Base-by-base conservation (phyloP, 2,113 vertebrate species). In the Coracopsis vasa region DNA sequence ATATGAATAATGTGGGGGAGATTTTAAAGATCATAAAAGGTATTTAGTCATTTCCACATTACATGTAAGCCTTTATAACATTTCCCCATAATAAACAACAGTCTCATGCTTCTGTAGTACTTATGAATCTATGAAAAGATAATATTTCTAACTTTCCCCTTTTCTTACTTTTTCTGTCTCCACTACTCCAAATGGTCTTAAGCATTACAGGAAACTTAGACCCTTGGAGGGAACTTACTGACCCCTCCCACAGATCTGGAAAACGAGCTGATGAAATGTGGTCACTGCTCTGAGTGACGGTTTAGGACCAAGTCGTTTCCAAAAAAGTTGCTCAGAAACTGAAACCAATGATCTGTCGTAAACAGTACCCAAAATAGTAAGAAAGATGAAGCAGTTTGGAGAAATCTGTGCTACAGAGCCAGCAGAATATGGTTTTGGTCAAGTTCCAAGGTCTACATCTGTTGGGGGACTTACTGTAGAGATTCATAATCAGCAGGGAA, bases 221-320 rank as follows among this genome's bases (percentile, higher is more conserved):
- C 2, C 23, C 14, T 24, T 35, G 20, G 25, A 47, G 13, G 15
- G 4, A 90, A 78, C 14, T 37, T 37, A 7, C 18, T 53, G 16
- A 70, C 2, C 1, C 2, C 6, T 71, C 11, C 17, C 0, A 0
- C 44, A 84, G n/a, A 71, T 62, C 41, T 69, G 39, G 28, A 54
- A 90, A 35, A 79, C 0, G 4, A 73, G 16, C 21, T 41, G 37
- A 37, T 70, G 13, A 87, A 73, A 78, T 51, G 5, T 5, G 13
- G 2, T 37, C 60, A 33, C 19, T 66, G 16, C 10, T 16, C 20
- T 39, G 11, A 42, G 5, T 5, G 10, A 17, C 48, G 3, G 28
- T 45, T 86, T 69, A 79, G 35, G 47, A 86, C 15, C 5, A 64
- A 90, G 48, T 47, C 3, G 6, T 3, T 51, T 94, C 39, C 19